Percentiles rank a stretch among this genome's conserved stretches.
Conservation (phyloP, 2,113 vertebrate genomes). For the Narcine bancroftii region DNA sequence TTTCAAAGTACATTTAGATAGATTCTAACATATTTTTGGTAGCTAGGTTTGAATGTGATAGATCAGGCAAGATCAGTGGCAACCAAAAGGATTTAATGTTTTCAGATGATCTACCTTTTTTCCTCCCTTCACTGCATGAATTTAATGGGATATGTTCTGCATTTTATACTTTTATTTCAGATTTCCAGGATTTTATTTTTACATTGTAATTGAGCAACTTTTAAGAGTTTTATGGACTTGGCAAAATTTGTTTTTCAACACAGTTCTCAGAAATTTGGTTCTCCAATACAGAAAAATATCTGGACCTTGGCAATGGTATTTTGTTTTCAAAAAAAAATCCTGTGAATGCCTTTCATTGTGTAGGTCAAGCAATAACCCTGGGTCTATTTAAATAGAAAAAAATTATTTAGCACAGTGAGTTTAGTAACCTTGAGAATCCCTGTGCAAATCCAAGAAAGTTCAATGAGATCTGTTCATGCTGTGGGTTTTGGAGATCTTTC, state of each 20-base stretch:
- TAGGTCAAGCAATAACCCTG: neutral
- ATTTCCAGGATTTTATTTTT: no score
- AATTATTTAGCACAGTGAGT: neutral
- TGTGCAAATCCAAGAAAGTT: neutral
- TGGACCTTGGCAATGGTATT: neutral
- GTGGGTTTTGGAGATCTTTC: neutral
- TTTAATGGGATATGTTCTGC: no score
- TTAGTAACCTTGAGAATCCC: neutral
- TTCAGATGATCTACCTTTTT: no score
- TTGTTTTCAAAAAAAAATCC: neutral
- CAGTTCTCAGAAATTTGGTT: neutral
- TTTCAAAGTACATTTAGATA: neutral
- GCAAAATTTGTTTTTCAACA: neutral
- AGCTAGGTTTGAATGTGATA: neutral
- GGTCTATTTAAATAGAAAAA: no score
- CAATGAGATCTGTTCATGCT: neutral
- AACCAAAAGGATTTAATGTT: no score
- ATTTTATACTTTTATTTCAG: no score
- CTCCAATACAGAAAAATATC: neutral
- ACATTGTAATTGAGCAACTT: neutral
- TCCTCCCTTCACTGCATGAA: no score
- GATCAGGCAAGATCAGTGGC: no score
- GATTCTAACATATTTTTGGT: neutral
- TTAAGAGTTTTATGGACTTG: neutral
- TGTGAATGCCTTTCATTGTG: neutral